Evolutionary conservation across 2,113 vertebrate genomes (phyloP).

Genomic region (Hipposideros armiger): DNA sequence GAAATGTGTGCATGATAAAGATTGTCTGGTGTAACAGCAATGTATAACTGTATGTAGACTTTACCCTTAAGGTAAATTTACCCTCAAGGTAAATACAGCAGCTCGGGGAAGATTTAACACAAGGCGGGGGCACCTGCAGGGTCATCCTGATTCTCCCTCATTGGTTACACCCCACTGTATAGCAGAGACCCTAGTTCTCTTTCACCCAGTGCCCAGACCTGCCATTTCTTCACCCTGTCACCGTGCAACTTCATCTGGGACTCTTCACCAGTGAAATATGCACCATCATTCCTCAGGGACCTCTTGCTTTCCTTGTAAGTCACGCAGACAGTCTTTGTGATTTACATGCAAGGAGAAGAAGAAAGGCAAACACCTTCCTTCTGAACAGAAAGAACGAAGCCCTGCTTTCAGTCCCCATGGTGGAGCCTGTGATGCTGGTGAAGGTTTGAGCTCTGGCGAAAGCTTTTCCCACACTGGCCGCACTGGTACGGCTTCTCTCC

Average conservation of each 20-base stretch:
- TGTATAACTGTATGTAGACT: neutral
- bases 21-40: neutral
- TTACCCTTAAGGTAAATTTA: neutral
- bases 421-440: slow-evolving; percentile 84
- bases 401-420: slow-evolving; percentile 67
- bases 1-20: neutral
- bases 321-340: slow-evolving; percentile 11
- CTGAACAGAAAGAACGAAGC: neutral
- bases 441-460: slow-evolving; percentile 85
- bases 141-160: neutral
- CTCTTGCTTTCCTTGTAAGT: slow-evolving; percentile 33
- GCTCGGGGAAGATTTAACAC: neutral
- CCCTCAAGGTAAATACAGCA: slow-evolving; percentile 30
- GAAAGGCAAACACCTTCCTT: neutral
- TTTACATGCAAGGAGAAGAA: slow-evolving; percentile 51
- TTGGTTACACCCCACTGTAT: neutral
- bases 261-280: neutral
- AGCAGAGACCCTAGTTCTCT: neutral
- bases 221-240: neutral
- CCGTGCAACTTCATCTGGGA: neutral
- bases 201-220: neutral
- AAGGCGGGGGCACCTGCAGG: neutral
- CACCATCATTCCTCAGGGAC: neutral
- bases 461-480: slow-evolving; percentile 83
- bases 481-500: slow-evolving; percentile 85